Conservation (phyloP, 1,140 invertebrate species). For the Brachionus rubens region DNA sequence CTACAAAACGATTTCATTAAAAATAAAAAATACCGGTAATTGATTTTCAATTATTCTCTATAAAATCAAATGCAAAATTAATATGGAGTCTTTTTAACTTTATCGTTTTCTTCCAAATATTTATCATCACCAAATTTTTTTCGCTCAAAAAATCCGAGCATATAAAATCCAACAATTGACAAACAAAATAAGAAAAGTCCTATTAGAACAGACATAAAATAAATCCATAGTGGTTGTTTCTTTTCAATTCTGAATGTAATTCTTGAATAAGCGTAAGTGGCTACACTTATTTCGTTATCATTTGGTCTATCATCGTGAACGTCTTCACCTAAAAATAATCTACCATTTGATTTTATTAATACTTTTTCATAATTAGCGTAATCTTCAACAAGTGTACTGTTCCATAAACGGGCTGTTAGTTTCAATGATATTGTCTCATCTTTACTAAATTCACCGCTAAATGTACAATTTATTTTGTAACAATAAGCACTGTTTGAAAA, state of each 20-base stretch:
- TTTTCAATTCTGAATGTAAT: constrained; percentile 3
- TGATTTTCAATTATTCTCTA: too few relatives aligned
- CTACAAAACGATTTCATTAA: not conserved
- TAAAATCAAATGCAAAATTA: too few relatives aligned
- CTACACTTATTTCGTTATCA: constrained; percentile 44
- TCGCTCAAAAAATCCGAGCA: constrained; percentile 45
- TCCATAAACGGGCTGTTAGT: constrained; percentile 41
- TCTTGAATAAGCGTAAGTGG: constrained; percentile 32
- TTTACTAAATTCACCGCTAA: constrained; percentile 41
- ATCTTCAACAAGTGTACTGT: constrained; percentile 32
- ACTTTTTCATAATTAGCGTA: constrained; percentile 36
- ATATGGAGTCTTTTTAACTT: constrained; percentile 25
- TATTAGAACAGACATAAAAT: constrained; percentile 22
- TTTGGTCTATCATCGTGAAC: constrained; percentile 16
- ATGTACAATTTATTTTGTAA: constrained; percentile 44
- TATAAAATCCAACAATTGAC: constrained; percentile 14
- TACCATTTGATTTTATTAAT: constrained; percentile 39
- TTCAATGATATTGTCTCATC: constrained; percentile 39
- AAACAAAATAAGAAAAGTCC: not conserved
- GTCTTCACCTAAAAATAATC: not conserved
- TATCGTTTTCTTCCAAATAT: constrained; percentile 29
- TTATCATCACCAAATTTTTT: constrained; percentile 43
- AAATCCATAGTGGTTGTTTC: not conserved
- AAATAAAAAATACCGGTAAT: constrained; percentile 30
- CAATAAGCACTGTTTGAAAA: constrained; percentile 34